Percentiles rank a stretch among this genome's conserved stretches.
phyloP scores from a whole-genome alignment of 2,113 vertebrate genomes.

The Acinonyx jubatus region DNA sequence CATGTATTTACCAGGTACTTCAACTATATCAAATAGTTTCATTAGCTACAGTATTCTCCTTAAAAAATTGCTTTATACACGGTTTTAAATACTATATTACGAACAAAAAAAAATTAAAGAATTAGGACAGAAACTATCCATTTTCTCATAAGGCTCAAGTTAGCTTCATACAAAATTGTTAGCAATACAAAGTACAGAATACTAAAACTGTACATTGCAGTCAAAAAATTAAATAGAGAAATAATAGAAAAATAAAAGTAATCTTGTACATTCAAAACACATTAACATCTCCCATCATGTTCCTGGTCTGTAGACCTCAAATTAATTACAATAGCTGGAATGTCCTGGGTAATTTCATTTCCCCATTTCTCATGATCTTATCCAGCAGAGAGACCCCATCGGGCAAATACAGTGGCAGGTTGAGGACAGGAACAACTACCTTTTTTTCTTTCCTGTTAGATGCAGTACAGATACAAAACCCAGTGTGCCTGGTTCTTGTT shows the following conservation, averaged over 20 bases:
- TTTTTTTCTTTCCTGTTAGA: not conserved
- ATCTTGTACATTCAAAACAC: not conserved
- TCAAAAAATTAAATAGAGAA: conserved; percentile 12
- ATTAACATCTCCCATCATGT: not conserved
- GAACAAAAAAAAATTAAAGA: not conserved
- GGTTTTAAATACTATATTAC: not conserved
- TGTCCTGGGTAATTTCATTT: not conserved
- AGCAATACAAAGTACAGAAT: not conserved
- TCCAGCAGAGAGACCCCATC: not conserved
- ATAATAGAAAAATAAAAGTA: not conserved
- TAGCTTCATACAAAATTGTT: not conserved
- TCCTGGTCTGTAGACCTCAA: not conserved
- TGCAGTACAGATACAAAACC: not conserved
- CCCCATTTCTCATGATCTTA: not conserved
- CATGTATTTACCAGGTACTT: not conserved
- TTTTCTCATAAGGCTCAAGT: not conserved
- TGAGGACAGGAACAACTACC: not conserved
- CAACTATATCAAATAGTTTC: not conserved
- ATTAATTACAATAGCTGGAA: not conserved
- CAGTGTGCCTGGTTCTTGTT: not conserved
- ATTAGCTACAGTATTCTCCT: not conserved
- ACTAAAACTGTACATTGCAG: not conserved
- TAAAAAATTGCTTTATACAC: not conserved
- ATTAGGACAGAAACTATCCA: not conserved
- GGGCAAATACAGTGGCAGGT: accelerated